Base-by-base conservation (phyloP, 2,797 vertebrate genomes). In the Paguma larvata region DNA sequence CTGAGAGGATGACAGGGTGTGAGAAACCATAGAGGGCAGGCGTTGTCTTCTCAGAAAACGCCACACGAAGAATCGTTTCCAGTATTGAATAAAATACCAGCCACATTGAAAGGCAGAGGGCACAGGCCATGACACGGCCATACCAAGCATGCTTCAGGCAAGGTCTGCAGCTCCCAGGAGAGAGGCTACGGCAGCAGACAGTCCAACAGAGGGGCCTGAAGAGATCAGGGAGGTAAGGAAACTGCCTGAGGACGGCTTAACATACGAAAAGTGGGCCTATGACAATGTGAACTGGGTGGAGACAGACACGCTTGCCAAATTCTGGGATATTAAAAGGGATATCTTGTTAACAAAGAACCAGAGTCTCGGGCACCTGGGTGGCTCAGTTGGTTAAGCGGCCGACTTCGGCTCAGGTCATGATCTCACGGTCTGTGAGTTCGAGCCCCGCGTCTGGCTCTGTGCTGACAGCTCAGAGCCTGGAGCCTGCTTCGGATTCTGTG, bases 161-260 rank as follows among this genome's bases (percentile, higher is more conserved):
- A 25, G 34, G 59, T 44, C 6, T 6, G 2, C 15, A 27, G 53
- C 25, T 11, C n/a, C 53, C 59, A 1, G 0, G 53, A n/a, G 56
- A 46, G 9, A 16, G 4, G 1, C 11, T 2, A 1, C 2, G 13
- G 41, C 12, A 16, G 51, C 41, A 53, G 25, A 27, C 0, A 1
- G 21, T 62, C 90, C 73, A 1, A 5, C 34, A n/a, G 41, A 23
- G 12, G 34, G 11, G 67, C 27, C 89, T 16, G 25, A 10, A 41
- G 83, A 32, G 73, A 16, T n/a, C 21, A 19, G 32, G 59, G n/a
- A 59, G 65, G 46, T 2, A 53, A 48, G 65, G 89, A 27, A 87
- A 32, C 38, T 38, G 44, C 46, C 46, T 6, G 27, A 68, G 56
- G 25, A 83, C 3, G 41, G 90, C 25, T 46, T 32, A 32, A n/a